phyloP scores from a whole-genome alignment of 2,113 vertebrate species.

The Peromyscus maniculatus region DNA sequence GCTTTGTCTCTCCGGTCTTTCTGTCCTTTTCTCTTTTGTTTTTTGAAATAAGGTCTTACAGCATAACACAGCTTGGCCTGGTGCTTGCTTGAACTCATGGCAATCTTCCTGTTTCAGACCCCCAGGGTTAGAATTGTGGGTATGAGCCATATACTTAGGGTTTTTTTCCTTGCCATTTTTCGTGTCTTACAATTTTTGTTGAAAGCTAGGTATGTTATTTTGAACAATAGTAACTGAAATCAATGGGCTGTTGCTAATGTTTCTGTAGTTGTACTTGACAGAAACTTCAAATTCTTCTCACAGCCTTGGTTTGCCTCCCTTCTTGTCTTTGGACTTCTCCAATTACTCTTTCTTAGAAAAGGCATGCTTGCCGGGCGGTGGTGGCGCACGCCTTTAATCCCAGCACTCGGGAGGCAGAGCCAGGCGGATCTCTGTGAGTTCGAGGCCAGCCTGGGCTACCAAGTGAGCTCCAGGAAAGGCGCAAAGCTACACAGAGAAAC shows the following conservation, averaged over 20 bases:
- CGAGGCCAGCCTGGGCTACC: no score
- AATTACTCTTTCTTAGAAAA: neutral
- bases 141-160: neutral
- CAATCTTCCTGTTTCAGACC: neutral
- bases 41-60: neutral
- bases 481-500: no score
- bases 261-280: neutral
- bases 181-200: neutral
- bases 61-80: neutral
- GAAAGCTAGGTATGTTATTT: neutral
- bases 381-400: no score
- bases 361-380: no score
- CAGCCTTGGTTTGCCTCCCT: neutral
- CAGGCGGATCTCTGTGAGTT: no score
- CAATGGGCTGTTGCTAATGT: neutral
- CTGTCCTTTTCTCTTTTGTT: neutral
- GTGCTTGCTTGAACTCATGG: neutral
- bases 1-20: neutral
- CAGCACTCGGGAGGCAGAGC: no score
- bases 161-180: neutral
- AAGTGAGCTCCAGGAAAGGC: no score
- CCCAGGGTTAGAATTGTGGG: neutral
- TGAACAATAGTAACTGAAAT: neutral
- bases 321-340: neutral
- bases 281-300: neutral